phyloP scores from a whole-genome alignment of 2,888 invertebrate species.

The Lepidochitona cinerea region DNA sequence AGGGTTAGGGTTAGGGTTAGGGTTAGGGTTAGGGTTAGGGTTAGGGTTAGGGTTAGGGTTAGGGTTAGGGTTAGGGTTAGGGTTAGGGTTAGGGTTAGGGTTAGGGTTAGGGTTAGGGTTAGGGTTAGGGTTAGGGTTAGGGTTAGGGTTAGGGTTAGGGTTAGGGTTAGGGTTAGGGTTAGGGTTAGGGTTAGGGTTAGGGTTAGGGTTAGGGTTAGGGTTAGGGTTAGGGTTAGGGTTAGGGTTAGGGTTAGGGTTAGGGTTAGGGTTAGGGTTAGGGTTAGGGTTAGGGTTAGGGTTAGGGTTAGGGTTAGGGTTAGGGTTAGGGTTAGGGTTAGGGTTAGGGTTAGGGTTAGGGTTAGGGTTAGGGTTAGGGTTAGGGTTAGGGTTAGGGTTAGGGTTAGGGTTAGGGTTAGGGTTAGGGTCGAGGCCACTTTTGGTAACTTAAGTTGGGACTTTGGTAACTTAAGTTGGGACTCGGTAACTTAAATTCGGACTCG shows the following conservation, averaged over 20 bases:
- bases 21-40: constrained; percentile 45
- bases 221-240: constrained; percentile 23
- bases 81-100: constrained; percentile 45
- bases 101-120: constrained; percentile 43
- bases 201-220: constrained; percentile 24
- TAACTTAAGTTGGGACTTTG: too few relatives aligned
- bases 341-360: constrained; percentile 33
- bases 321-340: constrained; percentile 38
- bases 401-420: too few relatives aligned
- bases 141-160: constrained; percentile 35
- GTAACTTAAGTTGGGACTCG: too few relatives aligned
- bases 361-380: constrained; percentile 36
- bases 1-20: constrained; percentile 40
- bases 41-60: constrained; percentile 47
- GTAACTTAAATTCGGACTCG: too few relatives aligned
- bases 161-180: constrained; percentile 28
- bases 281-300: constrained; percentile 36
- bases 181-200: constrained; percentile 27
- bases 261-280: constrained; percentile 29
- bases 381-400: constrained; percentile 44
- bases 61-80: constrained; percentile 41
- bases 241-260: constrained; percentile 19
- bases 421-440: too few relatives aligned
- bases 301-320: constrained; percentile 40
- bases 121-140: constrained; percentile 41